Conservation (phyloP, 2,888 invertebrate genomes). For the Ichneumon xanthorius region DNA sequence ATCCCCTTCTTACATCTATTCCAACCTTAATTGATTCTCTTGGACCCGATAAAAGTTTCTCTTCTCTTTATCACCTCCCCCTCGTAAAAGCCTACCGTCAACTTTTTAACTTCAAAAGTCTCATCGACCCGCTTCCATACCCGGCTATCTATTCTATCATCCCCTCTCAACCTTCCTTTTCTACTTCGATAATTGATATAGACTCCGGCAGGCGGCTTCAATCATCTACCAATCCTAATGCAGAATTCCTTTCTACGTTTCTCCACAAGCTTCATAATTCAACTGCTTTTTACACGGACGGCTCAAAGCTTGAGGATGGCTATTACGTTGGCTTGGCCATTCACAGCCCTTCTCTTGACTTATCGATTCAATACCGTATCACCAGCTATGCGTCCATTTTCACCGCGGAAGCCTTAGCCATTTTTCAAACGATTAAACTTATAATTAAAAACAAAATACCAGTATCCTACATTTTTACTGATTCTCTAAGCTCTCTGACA, state of each 20-base stretch:
- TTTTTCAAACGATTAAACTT: not conserved
- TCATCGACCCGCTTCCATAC: not conserved
- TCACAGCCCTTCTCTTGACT: not conserved
- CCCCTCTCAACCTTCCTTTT: not conserved
- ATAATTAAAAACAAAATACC: not conserved
- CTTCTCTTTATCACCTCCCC: not conserved
- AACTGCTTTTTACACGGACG: not conserved
- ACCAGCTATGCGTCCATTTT: not conserved
- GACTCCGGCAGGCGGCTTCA: not conserved
- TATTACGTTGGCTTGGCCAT: slow-evolving; percentile 2
- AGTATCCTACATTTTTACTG: slow-evolving; percentile 9
- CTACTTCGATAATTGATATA: not conserved
- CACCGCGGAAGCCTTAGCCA: slow-evolving; percentile 18
- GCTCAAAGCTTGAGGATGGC: not conserved
- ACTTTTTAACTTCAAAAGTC: not conserved
- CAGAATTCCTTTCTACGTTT: not conserved
- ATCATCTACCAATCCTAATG: not conserved
- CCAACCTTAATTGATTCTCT: no score
- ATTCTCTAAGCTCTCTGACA: slow-evolving; percentile 3
- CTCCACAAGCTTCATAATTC: not conserved
- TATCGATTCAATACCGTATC: not conserved
- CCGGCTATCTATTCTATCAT: not conserved
- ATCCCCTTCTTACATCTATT: no score
- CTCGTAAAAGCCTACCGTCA: not conserved
- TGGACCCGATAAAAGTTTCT: no score